phyloP scores from a whole-genome alignment of 2,888 invertebrate genomes.

The Macaria notata region DNA sequence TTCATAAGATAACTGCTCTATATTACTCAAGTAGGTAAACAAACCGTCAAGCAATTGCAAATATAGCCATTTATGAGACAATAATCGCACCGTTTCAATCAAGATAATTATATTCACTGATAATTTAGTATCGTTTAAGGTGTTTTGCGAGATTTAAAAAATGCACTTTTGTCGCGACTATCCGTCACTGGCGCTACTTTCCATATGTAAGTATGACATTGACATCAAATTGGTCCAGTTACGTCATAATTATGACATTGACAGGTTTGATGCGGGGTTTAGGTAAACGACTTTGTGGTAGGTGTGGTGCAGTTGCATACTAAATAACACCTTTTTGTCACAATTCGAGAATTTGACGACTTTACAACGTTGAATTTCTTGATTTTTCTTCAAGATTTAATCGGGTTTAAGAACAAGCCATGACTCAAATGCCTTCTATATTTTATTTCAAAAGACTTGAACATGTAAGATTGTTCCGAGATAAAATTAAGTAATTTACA shows the following conservation, averaged over 20 bases:
- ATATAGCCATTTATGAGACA: conserved; percentile 4
- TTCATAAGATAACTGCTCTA: background rate
- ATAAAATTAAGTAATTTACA: conserved; percentile 31
- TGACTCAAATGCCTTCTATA: conserved; percentile 23
- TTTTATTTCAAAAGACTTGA: conserved; percentile 1
- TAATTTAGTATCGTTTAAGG: conserved; percentile 39
- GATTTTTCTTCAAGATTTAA: too few species aligned
- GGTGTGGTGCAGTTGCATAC: too few species aligned
- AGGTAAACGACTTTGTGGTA: too few species aligned
- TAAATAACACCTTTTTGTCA: too few species aligned
- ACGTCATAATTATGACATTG: conserved; percentile 37
- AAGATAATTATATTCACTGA: conserved; percentile 35
- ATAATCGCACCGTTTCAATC: conserved; percentile 31
- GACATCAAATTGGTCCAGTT: conserved; percentile 47
- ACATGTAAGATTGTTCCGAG: background rate
- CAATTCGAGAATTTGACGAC: too few species aligned
- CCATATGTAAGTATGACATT: conserved; percentile 44
- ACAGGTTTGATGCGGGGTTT: background rate
- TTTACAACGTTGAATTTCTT: too few species aligned
- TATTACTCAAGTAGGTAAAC: conserved; percentile 11
- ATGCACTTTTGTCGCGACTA: conserved; percentile 40
- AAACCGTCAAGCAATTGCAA: conserved; percentile 1
- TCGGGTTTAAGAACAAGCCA: conserved; percentile 1
- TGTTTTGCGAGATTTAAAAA: conserved; percentile 28
- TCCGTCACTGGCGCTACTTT: conserved; percentile 47